Base-by-base conservation (phyloP, 2,888 invertebrate species). In the Chrysolina americana region DNA sequence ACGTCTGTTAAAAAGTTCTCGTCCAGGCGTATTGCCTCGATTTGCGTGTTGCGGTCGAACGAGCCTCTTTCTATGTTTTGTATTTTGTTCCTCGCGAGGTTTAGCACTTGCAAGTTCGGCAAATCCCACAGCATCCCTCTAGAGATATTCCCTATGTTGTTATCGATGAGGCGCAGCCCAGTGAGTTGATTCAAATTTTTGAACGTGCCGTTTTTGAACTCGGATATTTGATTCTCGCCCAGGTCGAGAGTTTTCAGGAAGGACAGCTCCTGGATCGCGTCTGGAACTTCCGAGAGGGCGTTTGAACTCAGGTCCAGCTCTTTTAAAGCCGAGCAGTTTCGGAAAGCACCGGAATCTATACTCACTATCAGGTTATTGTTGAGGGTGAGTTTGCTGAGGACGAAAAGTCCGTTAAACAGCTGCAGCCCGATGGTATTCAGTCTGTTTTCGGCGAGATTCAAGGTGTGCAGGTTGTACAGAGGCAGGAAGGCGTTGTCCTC, bases 291-390 rank as follows among this genome's bases (percentile, higher is more conserved):
- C 76, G 92, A 89, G 79, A 97, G 89, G 83, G 95, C 94, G 89
- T 97, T 97, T 28, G 95, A 95, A 87, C 96, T 96, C 76, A 97
- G 89, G 87, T 96, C 96, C 69, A 97, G 89, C 86, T 97, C 97
- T 88, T 96, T 96, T 62, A 97, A 89, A 83, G 95, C 94, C 1
- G 94, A 95, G 86, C 95, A 96, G 87, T 97, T 97, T 85, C 94
- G 94, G 84, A 97, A 96, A 17, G 96, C 94, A 86, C 94, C 92
- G 50, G 92, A 89, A 86, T 96, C 95, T 78, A 96, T 92, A 84
- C 91, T 93, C 80, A 93, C 92, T 74, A 97, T 92, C 81, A 94
- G 90, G 89, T 97, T 97, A 85, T 96, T 95, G 86, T 96, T 96
- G 47, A 97, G 89, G 63, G 95, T 96, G 73, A 97, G 90, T 87